Evolutionary conservation across 2,888 invertebrate genomes (phyloP).

Genomic region (Cinara cedri): DNA sequence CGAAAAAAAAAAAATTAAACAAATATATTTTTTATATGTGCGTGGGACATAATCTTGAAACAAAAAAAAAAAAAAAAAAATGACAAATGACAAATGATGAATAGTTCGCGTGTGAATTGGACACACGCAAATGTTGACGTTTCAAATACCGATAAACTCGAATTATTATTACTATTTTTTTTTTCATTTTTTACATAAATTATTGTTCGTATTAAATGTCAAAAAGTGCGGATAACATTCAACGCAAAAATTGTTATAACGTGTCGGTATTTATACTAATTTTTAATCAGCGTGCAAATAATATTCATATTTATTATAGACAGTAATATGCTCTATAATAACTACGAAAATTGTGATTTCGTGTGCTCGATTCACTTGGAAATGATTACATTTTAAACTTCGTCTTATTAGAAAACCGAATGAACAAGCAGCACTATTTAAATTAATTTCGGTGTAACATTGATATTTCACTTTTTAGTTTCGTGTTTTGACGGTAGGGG

Average conservation of each 20-base stretch:
- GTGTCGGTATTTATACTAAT: too few species aligned
- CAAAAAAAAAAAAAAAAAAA: background rate
- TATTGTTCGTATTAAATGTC: background rate
- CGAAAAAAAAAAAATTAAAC: background rate
- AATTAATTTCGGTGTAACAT: too few species aligned
- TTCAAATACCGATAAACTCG: background rate
- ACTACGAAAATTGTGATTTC: too few species aligned
- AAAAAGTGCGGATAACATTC: background rate
- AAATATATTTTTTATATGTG: background rate
- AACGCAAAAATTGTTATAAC: background rate
- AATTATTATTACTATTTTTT: background rate
- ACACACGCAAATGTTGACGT: conserved; percentile 26
- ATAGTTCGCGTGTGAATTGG: background rate
- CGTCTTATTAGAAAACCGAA: too few species aligned
- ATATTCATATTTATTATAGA: too few species aligned
- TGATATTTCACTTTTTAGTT: too few species aligned
- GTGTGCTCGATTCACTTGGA: too few species aligned
- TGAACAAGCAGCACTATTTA: too few species aligned
- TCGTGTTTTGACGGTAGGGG: too few species aligned
- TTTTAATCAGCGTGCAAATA: too few species aligned
- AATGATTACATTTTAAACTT: too few species aligned
- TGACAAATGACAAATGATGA: conserved; percentile 9
- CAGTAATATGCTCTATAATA: too few species aligned
- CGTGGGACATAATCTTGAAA: conserved; percentile 21
- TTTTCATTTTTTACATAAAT: background rate